These are phyloP conservation scores for Eumeta japonica DNA, from an alignment of 1,140 invertebrate genomes.

Conservation along the genomic window DNA sequence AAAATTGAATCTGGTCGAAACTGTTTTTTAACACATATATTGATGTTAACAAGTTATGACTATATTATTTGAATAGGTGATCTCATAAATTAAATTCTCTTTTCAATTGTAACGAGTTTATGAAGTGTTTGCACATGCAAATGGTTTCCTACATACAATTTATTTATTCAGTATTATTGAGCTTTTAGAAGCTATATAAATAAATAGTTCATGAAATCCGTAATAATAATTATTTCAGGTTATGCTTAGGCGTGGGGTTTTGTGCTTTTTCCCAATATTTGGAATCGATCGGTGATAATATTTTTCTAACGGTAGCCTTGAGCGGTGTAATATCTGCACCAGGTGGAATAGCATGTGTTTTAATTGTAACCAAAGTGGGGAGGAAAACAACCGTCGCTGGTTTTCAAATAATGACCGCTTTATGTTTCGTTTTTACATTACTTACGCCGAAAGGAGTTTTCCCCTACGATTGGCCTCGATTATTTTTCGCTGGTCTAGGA, in stretches of 20 bases:
- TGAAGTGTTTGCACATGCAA: no score
- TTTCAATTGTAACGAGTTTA: no score
- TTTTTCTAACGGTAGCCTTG: slow-evolving; percentile 70
- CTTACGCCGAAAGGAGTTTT: slow-evolving; percentile 45
- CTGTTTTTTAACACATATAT: no score
- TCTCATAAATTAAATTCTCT: no score
- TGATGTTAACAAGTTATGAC: no score
- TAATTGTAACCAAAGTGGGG: slow-evolving; percentile 63
- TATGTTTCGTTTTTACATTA: slow-evolving; percentile 63
- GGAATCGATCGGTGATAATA: slow-evolving; percentile 65
- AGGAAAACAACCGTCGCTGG: slow-evolving; percentile 62
- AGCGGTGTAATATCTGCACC: slow-evolving; percentile 65
- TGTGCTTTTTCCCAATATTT: slow-evolving; percentile 74
- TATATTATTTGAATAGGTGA: no score
- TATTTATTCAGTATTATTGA: no score
- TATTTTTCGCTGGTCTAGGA: slow-evolving; percentile 40
- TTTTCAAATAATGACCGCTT: slow-evolving; percentile 60
- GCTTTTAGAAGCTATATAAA: no score
- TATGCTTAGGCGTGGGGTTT: slow-evolving; percentile 69
- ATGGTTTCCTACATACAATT: no score
- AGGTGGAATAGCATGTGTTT: slow-evolving; percentile 64
- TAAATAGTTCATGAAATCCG: no score
- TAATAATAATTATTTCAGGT: slow-evolving; percentile 61
- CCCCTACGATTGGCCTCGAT: slow-evolving; percentile 35
- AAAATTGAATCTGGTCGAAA: no score